phyloP scores from a whole-genome alignment of 2,797 vertebrate genomes.

The Bryconaethiops microstoma region DNA sequence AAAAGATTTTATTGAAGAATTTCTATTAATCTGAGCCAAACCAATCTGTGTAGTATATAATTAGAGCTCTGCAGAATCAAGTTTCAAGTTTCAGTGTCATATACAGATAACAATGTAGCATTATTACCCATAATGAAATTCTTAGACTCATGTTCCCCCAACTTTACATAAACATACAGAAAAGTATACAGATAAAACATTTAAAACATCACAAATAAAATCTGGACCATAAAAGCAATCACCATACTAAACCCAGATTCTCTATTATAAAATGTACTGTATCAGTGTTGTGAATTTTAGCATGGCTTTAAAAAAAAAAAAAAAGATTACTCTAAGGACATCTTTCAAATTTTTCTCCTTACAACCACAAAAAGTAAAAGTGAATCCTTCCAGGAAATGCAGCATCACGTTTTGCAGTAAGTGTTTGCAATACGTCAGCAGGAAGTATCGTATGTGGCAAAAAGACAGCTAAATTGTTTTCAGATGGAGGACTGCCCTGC shows the following conservation, averaged over 20 bases:
- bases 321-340: neutral
- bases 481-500: constrained; percentile 23
- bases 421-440: constrained; percentile 15
- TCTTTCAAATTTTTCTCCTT: neutral
- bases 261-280: neutral
- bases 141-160: too few relatives aligned
- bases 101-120: too few relatives aligned
- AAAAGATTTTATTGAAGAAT: too few relatives aligned
- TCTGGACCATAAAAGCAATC: neutral
- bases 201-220: too few relatives aligned
- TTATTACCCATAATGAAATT: too few relatives aligned
- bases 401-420: neutral
- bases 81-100: too few relatives aligned
- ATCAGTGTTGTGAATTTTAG: neutral
- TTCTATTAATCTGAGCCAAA: too few relatives aligned
- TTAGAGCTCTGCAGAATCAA: too few relatives aligned
- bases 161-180: too few relatives aligned
- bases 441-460: constrained; percentile 7
- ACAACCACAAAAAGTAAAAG: neutral
- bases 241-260: neutral
- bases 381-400: neutral
- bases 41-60: too few relatives aligned
- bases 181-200: too few relatives aligned
- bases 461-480: constrained; percentile 26
- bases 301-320: neutral